Evolutionary conservation across 1,140 invertebrate species (phyloP).

Genomic region (Tetragonula clypearis): DNA sequence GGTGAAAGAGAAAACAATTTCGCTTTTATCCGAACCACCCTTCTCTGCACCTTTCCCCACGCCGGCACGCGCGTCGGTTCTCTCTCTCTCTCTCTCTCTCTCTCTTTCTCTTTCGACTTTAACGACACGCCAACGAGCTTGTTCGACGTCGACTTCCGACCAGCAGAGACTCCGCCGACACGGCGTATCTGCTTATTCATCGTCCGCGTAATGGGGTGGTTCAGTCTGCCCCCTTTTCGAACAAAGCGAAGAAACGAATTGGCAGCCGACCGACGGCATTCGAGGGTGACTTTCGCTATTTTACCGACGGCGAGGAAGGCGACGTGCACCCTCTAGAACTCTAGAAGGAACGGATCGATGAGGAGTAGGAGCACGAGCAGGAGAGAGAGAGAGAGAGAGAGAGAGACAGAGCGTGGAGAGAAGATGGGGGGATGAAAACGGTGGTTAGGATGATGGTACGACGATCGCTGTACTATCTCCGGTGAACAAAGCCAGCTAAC

Average conservation of each 20-base stretch:
- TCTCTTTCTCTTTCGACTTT: slow-evolving; percentile 14
- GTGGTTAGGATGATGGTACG: slow-evolving; percentile 58
- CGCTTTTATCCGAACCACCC: slow-evolving; percentile 30
- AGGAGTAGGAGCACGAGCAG: neutral
- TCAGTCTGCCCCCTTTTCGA: slow-evolving; percentile 18
- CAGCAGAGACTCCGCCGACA: slow-evolving; percentile 55
- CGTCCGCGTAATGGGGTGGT: slow-evolving; percentile 61
- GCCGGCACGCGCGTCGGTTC: neutral
- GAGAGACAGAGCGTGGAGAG: neutral
- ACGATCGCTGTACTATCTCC: slow-evolving; percentile 67
- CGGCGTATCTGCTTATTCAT: slow-evolving; percentile 66
- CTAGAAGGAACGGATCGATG: slow-evolving; percentile 8
- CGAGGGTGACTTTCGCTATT: slow-evolving; percentile 50
- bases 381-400: neutral
- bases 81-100: neutral
- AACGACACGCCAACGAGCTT: slow-evolving; percentile 60
- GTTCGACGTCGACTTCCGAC: slow-evolving; percentile 45
- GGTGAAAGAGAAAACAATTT: slow-evolving; percentile 51
- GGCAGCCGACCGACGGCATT: slow-evolving; percentile 47
- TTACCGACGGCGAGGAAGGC: slow-evolving; percentile 56
- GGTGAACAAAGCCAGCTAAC: slow-evolving; percentile 62
- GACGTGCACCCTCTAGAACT: slow-evolving; percentile 31
- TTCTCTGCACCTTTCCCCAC: neutral
- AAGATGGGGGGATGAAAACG: slow-evolving; percentile 34
- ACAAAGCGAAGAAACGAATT: slow-evolving; percentile 68